These are phyloP conservation scores for Platichthys flesus DNA, from an alignment of 2,113 vertebrate genomes.

Conservation along the genomic window DNA sequence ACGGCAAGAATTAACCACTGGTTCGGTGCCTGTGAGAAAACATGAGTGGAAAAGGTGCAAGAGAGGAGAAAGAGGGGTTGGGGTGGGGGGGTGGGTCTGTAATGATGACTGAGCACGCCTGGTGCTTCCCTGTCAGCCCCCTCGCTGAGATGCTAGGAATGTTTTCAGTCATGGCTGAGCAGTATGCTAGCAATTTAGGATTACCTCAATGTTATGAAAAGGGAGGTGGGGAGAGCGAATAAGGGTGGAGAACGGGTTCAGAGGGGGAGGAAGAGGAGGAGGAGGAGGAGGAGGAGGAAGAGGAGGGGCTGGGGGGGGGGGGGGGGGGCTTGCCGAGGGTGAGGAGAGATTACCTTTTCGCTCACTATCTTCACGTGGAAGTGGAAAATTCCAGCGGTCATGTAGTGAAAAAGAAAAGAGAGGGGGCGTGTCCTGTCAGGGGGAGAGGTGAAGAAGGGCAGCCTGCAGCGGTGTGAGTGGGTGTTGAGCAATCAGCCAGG, in stretches of 20 bases:
- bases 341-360: slow-evolving; percentile 72
- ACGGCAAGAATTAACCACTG: slow-evolving; percentile 37
- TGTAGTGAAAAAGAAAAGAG: slow-evolving; percentile 62
- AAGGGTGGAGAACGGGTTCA: slow-evolving; percentile 48
- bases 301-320: background rate
- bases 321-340: background rate
- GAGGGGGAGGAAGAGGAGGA: background rate
- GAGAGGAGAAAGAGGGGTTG: background rate
- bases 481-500: slow-evolving; percentile 73
- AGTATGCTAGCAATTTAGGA: slow-evolving; percentile 79
- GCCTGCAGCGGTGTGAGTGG: slow-evolving; percentile 66
- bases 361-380: slow-evolving; percentile 68
- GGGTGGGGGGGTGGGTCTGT: slow-evolving; percentile 15
- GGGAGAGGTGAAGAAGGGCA: slow-evolving; percentile 73
- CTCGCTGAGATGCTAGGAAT: slow-evolving; percentile 75
- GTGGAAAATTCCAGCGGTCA: slow-evolving; percentile 82
- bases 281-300: background rate
- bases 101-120: slow-evolving; percentile 70
- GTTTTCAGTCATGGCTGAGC: slow-evolving; percentile 78
- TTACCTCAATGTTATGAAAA: slow-evolving; percentile 79
- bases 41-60: slow-evolving; percentile 25
- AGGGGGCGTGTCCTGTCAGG: slow-evolving; percentile 72
- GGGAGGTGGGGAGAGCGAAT: slow-evolving; percentile 51
- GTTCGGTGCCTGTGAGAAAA: slow-evolving; percentile 17
- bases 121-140: slow-evolving; percentile 71